A percentile compares a stretch with the other conserved stretches of the same genome.
These are phyloP conservation scores for Dendrolimus houi DNA, from an alignment of 2,888 invertebrate genomes.

Conservation along the genomic window DNA sequence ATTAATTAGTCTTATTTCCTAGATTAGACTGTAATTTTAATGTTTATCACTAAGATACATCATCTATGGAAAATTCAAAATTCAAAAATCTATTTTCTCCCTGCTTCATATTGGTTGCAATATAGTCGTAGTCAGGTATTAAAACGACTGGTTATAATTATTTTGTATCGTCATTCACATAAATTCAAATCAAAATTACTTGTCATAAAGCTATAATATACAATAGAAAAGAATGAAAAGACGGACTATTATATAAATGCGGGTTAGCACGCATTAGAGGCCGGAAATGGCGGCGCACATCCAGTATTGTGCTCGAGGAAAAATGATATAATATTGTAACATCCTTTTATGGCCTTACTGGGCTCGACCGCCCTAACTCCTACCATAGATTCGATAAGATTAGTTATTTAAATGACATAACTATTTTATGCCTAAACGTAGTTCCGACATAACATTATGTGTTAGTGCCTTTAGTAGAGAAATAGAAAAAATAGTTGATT, in stretches of 20 bases:
- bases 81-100: too few species aligned
- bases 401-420: too few species aligned
- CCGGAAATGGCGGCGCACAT: constrained; percentile 60
- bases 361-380: constrained; percentile 44
- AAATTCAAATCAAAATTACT: background rate
- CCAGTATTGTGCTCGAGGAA: constrained; percentile 57
- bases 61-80: too few species aligned
- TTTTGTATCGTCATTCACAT: background rate
- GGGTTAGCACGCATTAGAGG: constrained; percentile 55
- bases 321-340: constrained; percentile 74
- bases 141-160: too few species aligned
- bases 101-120: too few species aligned
- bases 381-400: background rate
- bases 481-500: too few species aligned
- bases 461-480: constrained; percentile 12
- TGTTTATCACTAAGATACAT: too few species aligned
- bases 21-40: too few species aligned
- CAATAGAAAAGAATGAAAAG: background rate
- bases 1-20: too few species aligned
- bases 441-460: too few species aligned
- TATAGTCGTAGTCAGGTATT: too few species aligned
- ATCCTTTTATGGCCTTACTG: constrained; percentile 67
- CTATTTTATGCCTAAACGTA: too few species aligned
- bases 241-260: constrained; percentile 37
- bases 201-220: background rate